These are phyloP conservation scores for Morus bassanus DNA, from an alignment of 2,797 vertebrate species.

Conservation along the genomic window DNA sequence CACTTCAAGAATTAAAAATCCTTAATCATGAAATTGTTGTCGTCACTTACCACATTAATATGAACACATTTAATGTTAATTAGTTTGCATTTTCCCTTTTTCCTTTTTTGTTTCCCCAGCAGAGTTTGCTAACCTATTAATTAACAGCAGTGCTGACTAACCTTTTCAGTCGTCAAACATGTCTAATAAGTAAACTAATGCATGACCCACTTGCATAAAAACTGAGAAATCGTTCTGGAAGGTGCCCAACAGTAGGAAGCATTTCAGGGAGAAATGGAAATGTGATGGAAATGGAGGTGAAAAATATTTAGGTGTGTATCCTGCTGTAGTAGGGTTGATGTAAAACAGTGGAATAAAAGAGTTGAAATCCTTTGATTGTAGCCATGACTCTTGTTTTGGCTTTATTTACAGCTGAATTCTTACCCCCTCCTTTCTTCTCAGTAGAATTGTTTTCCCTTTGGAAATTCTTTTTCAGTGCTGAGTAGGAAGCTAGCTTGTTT, in stretches of 20 bases:
- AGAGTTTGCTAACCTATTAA: not conserved
- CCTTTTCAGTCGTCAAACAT: not conserved
- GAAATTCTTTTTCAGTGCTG: not conserved
- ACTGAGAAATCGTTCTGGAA: not conserved
- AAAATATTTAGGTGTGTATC: not conserved
- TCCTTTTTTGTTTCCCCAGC: not conserved
- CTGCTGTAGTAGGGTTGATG: not conserved
- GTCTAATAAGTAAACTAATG: not conserved
- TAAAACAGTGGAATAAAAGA: not conserved
- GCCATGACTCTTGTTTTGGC: fast-evolving
- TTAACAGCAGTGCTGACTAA: not conserved
- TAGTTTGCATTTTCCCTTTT: not conserved
- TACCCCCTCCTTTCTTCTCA: not conserved
- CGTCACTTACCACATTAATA: not conserved
- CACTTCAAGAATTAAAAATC: not conserved
- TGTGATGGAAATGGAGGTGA: not conserved
- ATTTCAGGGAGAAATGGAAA: not conserved
- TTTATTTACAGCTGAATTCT: not conserved
- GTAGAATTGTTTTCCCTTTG: not conserved
- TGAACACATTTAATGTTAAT: not conserved
- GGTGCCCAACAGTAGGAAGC: not conserved
- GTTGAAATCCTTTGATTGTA: not conserved
- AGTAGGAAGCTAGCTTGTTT: not conserved
- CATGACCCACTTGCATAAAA: not conserved
- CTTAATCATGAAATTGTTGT: not conserved